Evolutionary conservation across 1,140 invertebrate genomes (phyloP).

Genomic region (Cardiocondyla obscurior): DNA sequence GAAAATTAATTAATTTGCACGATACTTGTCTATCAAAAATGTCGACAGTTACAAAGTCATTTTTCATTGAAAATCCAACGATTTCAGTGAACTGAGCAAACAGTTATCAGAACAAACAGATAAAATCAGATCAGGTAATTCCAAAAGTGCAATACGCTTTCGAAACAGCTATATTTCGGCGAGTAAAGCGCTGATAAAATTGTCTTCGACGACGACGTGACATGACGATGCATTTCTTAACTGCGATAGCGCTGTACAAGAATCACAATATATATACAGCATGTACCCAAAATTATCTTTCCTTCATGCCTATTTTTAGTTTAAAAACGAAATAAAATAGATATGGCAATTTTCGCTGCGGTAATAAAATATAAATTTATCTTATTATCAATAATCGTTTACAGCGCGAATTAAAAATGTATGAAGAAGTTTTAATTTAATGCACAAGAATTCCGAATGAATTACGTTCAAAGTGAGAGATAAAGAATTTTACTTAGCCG

Average conservation of each 20-base stretch:
- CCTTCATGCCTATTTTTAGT: constrained; percentile 3
- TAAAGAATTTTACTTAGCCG: not conserved
- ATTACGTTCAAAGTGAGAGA: not conserved
- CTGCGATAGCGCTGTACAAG: constrained; percentile 20
- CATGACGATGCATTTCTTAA: constrained; percentile 25
- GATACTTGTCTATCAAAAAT: not conserved
- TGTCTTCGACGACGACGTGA: not conserved
- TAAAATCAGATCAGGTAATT: constrained; percentile 16
- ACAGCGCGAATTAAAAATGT: not conserved
- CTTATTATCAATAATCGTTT: not conserved
- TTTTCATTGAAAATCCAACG: not conserved
- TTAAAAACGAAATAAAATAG: not conserved
- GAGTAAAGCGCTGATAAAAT: not conserved
- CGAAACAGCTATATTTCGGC: constrained; percentile 6
- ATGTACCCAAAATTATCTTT: constrained; percentile 4
- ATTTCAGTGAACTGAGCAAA: not conserved
- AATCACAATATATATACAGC: not conserved
- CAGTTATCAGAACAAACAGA: constrained; percentile 27
- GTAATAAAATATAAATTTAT: not conserved
- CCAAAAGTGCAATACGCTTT: not conserved
- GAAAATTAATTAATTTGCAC: not conserved
- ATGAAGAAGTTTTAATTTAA: not conserved
- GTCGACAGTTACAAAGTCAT: not conserved
- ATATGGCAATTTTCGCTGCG: not conserved
- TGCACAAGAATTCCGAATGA: not conserved